Evolutionary conservation across 2,888 invertebrate species (phyloP).

Genomic region (Phyllotreta cruciferae): DNA sequence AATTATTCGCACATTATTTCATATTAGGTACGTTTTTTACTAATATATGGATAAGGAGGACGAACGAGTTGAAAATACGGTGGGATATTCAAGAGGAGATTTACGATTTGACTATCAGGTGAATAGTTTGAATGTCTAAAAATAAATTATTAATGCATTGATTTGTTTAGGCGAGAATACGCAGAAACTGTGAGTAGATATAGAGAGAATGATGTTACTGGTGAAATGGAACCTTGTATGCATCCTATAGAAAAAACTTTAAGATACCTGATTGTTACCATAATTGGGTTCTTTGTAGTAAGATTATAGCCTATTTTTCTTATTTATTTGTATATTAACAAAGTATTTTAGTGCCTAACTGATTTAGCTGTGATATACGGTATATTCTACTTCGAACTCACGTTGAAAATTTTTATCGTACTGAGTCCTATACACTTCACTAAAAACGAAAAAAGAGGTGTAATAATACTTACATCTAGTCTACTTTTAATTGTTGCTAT

Average conservation of each 20-base stretch:
- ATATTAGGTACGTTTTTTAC: conserved; percentile 49
- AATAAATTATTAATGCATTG: background rate
- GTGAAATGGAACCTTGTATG: conserved; percentile 38
- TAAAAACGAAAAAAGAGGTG: conserved; percentile 1
- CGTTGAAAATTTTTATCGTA: conserved; percentile 12
- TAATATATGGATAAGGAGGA: conserved; percentile 52
- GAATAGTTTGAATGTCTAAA: background rate
- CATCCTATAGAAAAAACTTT: conserved; percentile 24
- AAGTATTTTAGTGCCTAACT: conserved; percentile 39
- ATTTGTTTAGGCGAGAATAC: conserved; percentile 34
- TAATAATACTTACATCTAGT: background rate
- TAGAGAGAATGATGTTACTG: conserved; percentile 33
- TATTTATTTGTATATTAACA: too few relatives aligned
- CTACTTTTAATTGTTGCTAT: conserved; percentile 2
- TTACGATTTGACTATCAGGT: conserved; percentile 39
- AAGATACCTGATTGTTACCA: conserved; percentile 32
- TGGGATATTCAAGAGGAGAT: conserved; percentile 48
- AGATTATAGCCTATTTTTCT: conserved; percentile 22
- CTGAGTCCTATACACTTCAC: background rate
- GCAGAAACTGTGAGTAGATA: conserved; percentile 28
- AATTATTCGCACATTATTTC: conserved; percentile 2
- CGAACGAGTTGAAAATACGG: conserved; percentile 46
- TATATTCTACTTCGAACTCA: conserved; percentile 22
- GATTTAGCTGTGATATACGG: conserved; percentile 38
- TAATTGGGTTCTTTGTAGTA: conserved; percentile 43